Percentiles rank a stretch among this genome's conserved stretches.
Evolutionary conservation across 1,140 invertebrate species (phyloP).

Genomic region (Bicyclus anynana): DNA sequence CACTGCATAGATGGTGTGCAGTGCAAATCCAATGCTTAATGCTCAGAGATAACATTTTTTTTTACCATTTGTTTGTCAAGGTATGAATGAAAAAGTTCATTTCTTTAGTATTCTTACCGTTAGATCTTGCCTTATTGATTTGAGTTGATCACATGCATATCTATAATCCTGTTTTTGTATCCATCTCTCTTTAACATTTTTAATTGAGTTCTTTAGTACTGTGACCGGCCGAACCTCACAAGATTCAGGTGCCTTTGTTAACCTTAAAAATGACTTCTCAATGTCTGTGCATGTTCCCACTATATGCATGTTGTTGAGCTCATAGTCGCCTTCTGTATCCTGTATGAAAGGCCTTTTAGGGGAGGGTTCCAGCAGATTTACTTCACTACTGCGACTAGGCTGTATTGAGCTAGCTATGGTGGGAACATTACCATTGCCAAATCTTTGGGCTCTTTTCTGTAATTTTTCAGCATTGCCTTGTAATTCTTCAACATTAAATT

Average conservation of each 20-base stretch:
- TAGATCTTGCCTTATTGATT: constrained; percentile 98
- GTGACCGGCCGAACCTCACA: constrained; percentile 92
- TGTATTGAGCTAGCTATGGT: constrained; percentile 65
- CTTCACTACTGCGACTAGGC: constrained; percentile 25
- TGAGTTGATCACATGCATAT: constrained; percentile 98
- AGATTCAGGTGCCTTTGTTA: constrained; percentile 96
- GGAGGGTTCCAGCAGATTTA: constrained; percentile 45
- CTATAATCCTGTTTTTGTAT: constrained; percentile 93
- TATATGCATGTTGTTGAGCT: constrained; percentile 91
- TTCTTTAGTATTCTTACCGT: constrained; percentile 82
- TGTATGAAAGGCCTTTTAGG: constrained; percentile 75
- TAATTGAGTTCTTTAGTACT: constrained; percentile 90
- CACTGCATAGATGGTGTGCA: too few relatives aligned
- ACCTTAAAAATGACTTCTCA: constrained; percentile 95
- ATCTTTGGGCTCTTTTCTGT: constrained; percentile 92
- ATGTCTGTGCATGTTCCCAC: constrained; percentile 95
- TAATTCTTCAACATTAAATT: constrained; percentile 81
- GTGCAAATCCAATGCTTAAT: too few relatives aligned
- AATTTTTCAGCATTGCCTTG: constrained; percentile 86
- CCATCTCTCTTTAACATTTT: constrained; percentile 95
- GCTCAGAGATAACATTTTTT: too few relatives aligned
- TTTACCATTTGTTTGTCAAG: too few relatives aligned
- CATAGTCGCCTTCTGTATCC: constrained; percentile 82
- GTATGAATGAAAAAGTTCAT: too few relatives aligned
- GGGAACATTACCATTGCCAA: constrained; percentile 73